Conservation (phyloP, 2,113 vertebrate species). For the Mirounga angustirostris region DNA sequence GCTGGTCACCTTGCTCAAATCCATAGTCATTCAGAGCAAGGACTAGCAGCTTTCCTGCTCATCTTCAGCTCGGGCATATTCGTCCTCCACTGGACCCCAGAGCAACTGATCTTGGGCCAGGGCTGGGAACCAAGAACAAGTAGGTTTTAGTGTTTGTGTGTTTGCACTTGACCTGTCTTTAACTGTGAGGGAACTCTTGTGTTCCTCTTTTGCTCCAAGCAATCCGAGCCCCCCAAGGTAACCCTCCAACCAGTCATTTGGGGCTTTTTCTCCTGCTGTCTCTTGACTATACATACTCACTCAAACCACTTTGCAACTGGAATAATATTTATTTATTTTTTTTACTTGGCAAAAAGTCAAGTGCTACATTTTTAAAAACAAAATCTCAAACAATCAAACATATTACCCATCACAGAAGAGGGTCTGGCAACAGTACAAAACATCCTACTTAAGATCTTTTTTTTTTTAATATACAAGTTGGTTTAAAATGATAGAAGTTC, state of each 20-base stretch:
- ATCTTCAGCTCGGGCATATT: background rate
- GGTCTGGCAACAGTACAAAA: slow-evolving; percentile 77
- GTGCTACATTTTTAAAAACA: slow-evolving; percentile 82
- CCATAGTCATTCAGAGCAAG: background rate
- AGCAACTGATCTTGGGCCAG: background rate
- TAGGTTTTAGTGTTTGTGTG: background rate
- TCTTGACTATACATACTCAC: slow-evolving; percentile 59
- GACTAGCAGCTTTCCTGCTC: background rate
- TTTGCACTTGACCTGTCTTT: background rate
- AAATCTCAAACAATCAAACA: slow-evolving; percentile 73
- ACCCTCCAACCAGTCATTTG: background rate
- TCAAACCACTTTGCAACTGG: slow-evolving; percentile 63
- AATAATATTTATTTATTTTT: slow-evolving; percentile 78
- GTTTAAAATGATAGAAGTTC: slow-evolving; percentile 81
- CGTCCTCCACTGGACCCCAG: background rate
- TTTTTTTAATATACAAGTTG: slow-evolving; percentile 72
- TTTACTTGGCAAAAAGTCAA: slow-evolving; percentile 79
- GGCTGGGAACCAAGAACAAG: background rate
- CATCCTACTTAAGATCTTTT: slow-evolving; percentile 62
- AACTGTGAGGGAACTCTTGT: background rate
- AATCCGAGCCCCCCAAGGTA: background rate
- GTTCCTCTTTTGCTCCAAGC: background rate
- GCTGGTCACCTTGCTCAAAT: background rate
- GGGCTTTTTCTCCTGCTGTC: background rate
- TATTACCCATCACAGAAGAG: slow-evolving; percentile 76